Evolutionary conservation across 1,140 invertebrate species (phyloP).

Genomic region (Glossosoma conforme): DNA sequence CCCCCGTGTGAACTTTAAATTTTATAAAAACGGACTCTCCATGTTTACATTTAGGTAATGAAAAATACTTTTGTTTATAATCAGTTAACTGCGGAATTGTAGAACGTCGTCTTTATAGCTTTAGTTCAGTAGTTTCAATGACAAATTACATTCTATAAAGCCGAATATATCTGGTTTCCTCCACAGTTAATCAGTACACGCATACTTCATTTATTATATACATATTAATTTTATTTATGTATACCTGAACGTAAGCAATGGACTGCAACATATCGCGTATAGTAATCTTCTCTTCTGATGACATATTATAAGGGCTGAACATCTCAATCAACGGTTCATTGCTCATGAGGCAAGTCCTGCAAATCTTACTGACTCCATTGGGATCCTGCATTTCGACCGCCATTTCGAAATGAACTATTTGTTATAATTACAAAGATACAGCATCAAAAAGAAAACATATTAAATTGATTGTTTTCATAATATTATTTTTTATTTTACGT

Average conservation of each 20-base stretch:
- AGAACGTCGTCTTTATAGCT: not conserved
- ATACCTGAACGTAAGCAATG: conserved; percentile 24
- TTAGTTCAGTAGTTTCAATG: not conserved
- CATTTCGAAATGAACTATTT: no score
- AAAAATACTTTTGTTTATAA: no score
- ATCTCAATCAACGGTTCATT: conserved; percentile 20
- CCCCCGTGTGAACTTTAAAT: no score
- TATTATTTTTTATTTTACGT: no score
- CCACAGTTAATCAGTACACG: not conserved
- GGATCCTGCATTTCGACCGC: no score
- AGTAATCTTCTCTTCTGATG: conserved; percentile 10
- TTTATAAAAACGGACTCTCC: no score
- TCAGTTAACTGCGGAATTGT: no score
- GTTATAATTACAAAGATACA: no score
- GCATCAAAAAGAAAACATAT: no score
- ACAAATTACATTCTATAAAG: not conserved
- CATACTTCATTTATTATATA: not conserved
- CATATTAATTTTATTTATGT: not conserved
- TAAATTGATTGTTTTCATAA: no score
- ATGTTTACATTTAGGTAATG: no score
- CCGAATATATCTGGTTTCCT: not conserved
- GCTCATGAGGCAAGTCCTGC: conserved; percentile 22
- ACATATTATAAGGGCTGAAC: conserved; percentile 6
- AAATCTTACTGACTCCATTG: conserved; percentile 25
- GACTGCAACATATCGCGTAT: conserved; percentile 20